Evolutionary conservation across 2,888 invertebrate genomes (phyloP).

Genomic region (Megaustenia siamemsis): DNA sequence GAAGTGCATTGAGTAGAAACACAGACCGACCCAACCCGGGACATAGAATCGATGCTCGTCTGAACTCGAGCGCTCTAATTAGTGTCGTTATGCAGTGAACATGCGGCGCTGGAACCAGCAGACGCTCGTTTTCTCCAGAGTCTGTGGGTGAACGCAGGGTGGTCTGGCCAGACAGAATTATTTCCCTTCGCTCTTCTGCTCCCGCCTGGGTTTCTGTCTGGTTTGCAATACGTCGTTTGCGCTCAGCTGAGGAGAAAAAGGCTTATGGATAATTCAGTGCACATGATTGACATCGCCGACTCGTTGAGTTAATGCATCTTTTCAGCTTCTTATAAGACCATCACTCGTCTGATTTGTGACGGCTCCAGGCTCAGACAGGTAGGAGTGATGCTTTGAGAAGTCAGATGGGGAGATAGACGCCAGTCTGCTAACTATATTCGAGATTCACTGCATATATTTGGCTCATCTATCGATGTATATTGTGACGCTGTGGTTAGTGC

Average conservation of each 20-base stretch:
- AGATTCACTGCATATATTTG: no score
- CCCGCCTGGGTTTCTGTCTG: neutral
- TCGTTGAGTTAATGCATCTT: no score
- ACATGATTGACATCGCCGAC: neutral
- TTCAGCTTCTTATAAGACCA: no score
- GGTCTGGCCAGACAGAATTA: neutral
- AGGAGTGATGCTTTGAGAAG: no score
- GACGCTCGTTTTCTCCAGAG: neutral
- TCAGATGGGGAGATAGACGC: no score
- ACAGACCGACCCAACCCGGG: constrained; percentile 14
- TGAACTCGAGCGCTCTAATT: constrained; percentile 27
- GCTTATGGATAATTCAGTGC: neutral
- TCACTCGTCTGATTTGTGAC: no score
- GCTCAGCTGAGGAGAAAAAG: neutral
- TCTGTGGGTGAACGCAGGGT: neutral
- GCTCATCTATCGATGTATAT: no score
- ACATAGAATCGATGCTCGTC: neutral
- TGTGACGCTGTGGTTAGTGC: no score
- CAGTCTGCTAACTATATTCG: no score
- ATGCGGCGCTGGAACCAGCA: constrained; percentile 2
- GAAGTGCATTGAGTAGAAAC: constrained; percentile 12
- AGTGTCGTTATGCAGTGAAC: constrained; percentile 1
- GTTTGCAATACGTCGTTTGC: neutral
- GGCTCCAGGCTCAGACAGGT: no score
- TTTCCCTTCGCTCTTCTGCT: neutral